Percentiles rank a stretch among this genome's conserved stretches.
Conservation (phyloP, 2,888 invertebrate genomes). For the Nasonovia ribisnigri region DNA sequence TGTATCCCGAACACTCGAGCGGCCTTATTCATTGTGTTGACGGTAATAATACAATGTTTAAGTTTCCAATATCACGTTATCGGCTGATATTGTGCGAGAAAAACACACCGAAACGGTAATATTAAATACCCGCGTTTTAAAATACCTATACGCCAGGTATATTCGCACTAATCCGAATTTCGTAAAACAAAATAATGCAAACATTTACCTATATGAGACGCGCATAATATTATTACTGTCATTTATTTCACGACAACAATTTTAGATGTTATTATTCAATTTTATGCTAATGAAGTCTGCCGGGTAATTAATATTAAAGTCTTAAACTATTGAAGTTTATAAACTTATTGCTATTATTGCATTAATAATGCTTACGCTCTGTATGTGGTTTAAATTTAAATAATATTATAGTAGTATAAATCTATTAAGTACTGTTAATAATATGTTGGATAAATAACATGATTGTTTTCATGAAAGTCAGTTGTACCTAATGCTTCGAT, state of each 20-base stretch:
- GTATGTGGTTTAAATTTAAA: neutral
- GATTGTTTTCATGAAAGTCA: too few relatives aligned
- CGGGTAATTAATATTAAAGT: constrained; percentile 35
- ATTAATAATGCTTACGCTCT: neutral
- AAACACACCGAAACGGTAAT: neutral
- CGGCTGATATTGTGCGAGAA: neutral
- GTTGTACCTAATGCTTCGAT: neutral
- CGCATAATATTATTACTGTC: neutral
- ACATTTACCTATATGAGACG: neutral
- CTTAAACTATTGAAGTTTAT: constrained; percentile 32
- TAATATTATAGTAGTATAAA: neutral
- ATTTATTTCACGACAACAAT: neutral
- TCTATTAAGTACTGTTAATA: neutral
- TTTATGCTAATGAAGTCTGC: constrained; percentile 12
- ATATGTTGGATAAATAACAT: too few relatives aligned
- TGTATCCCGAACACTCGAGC: neutral
- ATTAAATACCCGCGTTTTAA: neutral
- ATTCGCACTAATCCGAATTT: constrained; percentile 10
- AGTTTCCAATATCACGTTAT: neutral
- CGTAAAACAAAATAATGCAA: neutral
- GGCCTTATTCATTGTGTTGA: neutral
- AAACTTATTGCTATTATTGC: constrained; percentile 10
- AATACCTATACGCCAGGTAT: neutral
- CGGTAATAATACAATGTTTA: neutral
- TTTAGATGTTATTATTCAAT: constrained; percentile 20